A percentile compares a stretch with the other conserved stretches of the same genome.
Evolutionary conservation across 2,888 invertebrate species (phyloP).

Genomic region (Cantharis rustica): DNA sequence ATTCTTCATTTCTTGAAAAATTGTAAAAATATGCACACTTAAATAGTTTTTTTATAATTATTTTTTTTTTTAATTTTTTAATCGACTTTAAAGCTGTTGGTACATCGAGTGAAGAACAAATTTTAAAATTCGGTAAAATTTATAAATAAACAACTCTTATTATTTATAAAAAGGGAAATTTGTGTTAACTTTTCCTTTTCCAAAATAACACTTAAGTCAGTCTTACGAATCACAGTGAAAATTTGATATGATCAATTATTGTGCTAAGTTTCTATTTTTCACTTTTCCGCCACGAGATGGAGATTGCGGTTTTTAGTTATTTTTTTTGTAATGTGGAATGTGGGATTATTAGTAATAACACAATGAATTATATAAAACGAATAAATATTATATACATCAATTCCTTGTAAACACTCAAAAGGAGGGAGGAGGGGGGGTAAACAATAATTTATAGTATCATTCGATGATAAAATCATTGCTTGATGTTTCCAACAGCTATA

Average conservation of each 20-base stretch:
- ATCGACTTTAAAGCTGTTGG: constrained; percentile 51
- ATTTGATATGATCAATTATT: constrained; percentile 62
- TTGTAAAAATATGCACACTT: constrained; percentile 55
- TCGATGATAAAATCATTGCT: constrained; percentile 41
- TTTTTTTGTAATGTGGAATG: constrained; percentile 30
- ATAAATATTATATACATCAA: constrained; percentile 32
- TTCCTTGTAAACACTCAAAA: constrained; percentile 29
- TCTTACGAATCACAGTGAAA: constrained; percentile 63
- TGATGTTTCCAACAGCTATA: constrained; percentile 49
- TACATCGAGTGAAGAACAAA: constrained; percentile 28
- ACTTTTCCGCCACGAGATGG: constrained; percentile 19
- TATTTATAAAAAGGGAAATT: constrained; percentile 39
- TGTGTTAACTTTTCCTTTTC: constrained; percentile 50
- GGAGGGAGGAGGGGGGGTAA: constrained; percentile 7
- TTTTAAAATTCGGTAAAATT: constrained; percentile 25
- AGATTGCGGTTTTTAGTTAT: constrained; percentile 8
- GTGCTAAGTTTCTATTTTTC: constrained; percentile 53
- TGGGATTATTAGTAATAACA: constrained; percentile 24
- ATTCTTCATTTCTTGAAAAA: constrained; percentile 46
- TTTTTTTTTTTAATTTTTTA: constrained; percentile 40
- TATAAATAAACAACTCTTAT: constrained; percentile 32
- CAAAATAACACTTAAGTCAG: constrained; percentile 60
- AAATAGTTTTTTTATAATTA: constrained; percentile 40
- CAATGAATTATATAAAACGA: constrained; percentile 28
- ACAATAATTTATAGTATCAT: constrained; percentile 42